Base-by-base conservation (phyloP, 2,888 invertebrate species). In the Eumacrocentrus americanus region DNA sequence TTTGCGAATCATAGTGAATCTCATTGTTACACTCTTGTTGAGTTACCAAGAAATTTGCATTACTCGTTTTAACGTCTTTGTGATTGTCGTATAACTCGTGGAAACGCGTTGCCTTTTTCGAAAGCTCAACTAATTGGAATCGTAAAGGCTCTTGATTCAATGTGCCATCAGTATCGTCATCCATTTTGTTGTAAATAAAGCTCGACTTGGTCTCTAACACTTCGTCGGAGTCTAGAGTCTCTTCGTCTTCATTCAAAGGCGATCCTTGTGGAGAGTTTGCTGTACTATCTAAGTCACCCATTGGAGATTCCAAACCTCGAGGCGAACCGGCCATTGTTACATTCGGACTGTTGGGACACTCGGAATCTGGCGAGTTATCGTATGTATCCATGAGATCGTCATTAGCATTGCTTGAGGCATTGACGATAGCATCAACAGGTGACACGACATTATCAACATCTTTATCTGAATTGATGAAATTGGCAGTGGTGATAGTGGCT, bases 11-110 rank as follows among this genome's bases (percentile, higher is more conserved):
- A 56, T 82, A 84, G 62, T 82, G 80, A 23, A 85, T 81, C 53
- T 82, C 80, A 53, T 84, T 84, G 62, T 84, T 83, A 51, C 81
- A 76, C 46, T 79, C 78, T 56, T 75, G 74, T 37, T 76, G 76
- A 0, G 77, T 78, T 1, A 80, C 81, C 14, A 82, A 72, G 34
- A 87, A 85, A 73, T 87, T 86, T 0, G 85, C 84, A 68, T 86
- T 86, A 38, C 85, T 82, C 1, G 85, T 86, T 74, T 86, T 87
- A 0, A 85, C 83, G 62, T 86, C 85, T 73, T 86, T 86, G 35
- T 83, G 75, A 62, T 85, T 83, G 61, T 85, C 84, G 62, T 84
- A 83, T 25, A 85, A 70, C 18, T 74, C 76, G 4, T 72, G 63
- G 3, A 60, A 69, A 42, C 72, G 71, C 20, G 73, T 69, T 34